Evolutionary conservation across 2,113 vertebrate genomes (phyloP).

Genomic region (Galeopterus variegatus): DNA sequence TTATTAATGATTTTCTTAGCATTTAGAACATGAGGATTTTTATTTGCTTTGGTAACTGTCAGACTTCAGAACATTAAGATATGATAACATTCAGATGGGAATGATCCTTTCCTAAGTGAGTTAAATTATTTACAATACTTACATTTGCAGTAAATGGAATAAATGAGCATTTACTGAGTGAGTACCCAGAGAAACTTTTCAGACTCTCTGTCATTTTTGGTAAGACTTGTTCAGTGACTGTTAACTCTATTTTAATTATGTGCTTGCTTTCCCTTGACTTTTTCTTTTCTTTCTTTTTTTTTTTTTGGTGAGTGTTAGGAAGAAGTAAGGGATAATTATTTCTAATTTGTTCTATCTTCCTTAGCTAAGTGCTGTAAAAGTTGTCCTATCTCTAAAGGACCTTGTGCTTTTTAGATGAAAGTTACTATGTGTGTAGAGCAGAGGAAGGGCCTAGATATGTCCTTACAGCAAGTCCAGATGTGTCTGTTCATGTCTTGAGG

Average conservation of each 20-base stretch:
- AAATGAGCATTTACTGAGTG: constrained; percentile 39
- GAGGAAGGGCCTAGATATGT: background rate
- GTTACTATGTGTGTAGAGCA: background rate
- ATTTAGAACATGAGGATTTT: constrained; percentile 18
- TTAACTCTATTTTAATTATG: background rate
- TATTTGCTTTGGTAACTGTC: constrained; percentile 49
- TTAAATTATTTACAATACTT: constrained; percentile 52
- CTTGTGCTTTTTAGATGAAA: background rate
- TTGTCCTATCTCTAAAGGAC: background rate
- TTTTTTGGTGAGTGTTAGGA: background rate
- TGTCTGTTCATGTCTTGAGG: background rate
- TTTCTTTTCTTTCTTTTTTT: background rate
- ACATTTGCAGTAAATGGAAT: background rate
- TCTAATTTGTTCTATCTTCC: background rate
- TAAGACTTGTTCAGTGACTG: background rate
- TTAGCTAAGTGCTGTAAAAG: background rate
- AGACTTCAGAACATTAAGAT: background rate
- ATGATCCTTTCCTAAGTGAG: constrained; percentile 46
- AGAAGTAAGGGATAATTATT: constrained; percentile 16
- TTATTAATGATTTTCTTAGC: constrained; percentile 52
- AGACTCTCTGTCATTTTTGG: background rate
- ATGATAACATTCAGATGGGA: background rate
- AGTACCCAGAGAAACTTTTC: background rate
- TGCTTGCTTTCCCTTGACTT: background rate
- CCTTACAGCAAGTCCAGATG: background rate